Evolutionary conservation across 2,797 vertebrate genomes (phyloP).

Genomic region (Pygocentrus nattereri): DNA sequence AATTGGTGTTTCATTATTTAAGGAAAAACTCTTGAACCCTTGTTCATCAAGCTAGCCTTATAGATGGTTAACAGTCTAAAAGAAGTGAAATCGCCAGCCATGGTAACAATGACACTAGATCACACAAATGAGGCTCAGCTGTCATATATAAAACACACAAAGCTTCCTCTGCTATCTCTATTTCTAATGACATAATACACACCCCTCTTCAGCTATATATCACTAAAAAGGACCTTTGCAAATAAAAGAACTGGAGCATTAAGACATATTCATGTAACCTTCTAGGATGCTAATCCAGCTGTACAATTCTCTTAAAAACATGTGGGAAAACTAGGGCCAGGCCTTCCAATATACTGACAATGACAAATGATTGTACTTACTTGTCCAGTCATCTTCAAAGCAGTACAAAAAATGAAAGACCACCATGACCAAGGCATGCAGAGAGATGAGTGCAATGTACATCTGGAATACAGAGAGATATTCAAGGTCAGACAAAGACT

Average conservation of each 20-base stretch:
- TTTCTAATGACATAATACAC: background rate
- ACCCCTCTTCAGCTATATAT: background rate
- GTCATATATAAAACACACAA: background rate
- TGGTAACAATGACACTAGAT: background rate
- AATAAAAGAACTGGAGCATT: background rate
- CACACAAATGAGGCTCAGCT: background rate
- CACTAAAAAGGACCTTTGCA: background rate
- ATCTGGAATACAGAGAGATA: conserved; percentile 83
- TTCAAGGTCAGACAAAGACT: background rate
- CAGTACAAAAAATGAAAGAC: conserved; percentile 97
- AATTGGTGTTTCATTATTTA: no score
- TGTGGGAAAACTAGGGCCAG: background rate
- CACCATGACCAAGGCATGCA: conserved; percentile 94
- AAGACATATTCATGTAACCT: background rate
- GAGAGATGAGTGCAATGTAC: conserved; percentile 97
- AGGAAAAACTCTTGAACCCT: no score
- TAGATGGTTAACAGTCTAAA: no score
- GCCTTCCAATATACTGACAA: background rate
- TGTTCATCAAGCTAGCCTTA: no score
- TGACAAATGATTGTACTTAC: conserved; percentile 81
- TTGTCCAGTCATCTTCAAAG: conserved; percentile 99
- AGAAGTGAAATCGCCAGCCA: no score
- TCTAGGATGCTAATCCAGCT: background rate
- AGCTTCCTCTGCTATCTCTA: background rate
- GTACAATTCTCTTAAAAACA: conserved; percentile 13